phyloP scores from a whole-genome alignment of 1,140 invertebrate genomes.

The Heliconius hermathena region DNA sequence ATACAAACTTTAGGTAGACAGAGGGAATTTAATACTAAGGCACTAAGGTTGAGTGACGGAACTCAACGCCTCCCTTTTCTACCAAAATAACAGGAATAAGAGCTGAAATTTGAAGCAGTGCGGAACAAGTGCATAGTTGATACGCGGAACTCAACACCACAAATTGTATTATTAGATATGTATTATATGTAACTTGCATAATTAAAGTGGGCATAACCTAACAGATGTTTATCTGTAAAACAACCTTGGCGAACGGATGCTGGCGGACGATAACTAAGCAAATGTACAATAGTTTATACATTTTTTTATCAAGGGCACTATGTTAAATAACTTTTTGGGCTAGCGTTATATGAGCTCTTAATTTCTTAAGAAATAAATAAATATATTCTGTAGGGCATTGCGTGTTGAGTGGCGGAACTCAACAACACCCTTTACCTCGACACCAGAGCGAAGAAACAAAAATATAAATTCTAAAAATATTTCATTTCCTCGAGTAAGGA shows the following conservation, averaged over 20 bases:
- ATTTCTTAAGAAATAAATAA: too few species aligned
- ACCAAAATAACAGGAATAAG: too few species aligned
- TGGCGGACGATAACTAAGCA: slow-evolving; percentile 47
- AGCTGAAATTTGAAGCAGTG: not conserved
- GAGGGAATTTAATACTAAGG: too few species aligned
- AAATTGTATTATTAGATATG: not conserved
- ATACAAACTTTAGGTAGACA: not conserved
- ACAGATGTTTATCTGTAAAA: not conserved
- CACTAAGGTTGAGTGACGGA: too few species aligned
- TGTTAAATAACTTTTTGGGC: slow-evolving; percentile 9
- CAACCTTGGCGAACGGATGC: slow-evolving; percentile 47
- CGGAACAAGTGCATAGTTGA: too few species aligned
- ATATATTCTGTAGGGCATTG: too few species aligned
- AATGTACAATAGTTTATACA: slow-evolving; percentile 38
- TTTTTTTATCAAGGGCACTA: slow-evolving; percentile 19
- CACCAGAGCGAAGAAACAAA: too few species aligned
- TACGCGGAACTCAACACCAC: not conserved
- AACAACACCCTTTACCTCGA: too few species aligned
- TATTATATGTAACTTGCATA: not conserved
- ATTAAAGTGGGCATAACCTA: not conserved
- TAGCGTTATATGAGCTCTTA: not conserved
- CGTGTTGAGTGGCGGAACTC: too few species aligned
- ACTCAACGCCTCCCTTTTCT: too few species aligned
- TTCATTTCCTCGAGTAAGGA: too few species aligned
- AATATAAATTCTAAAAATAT: too few species aligned